Base-by-base conservation (phyloP, 2,113 vertebrate genomes). In the Rhinopomastus cyanomelas region DNA sequence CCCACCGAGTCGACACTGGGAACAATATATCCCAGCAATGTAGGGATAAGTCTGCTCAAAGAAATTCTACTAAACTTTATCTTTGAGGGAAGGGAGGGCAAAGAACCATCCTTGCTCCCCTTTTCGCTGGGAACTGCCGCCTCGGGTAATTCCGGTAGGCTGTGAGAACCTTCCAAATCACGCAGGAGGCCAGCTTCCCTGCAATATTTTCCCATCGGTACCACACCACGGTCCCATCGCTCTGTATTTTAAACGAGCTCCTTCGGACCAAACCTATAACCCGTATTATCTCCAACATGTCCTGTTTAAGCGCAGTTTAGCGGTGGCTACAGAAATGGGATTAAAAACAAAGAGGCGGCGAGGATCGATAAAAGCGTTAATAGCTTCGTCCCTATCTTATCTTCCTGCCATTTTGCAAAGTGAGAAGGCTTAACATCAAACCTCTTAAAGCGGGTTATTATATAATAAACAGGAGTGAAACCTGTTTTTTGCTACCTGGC, bases 371-470 rank as follows among this genome's bases (percentile, higher is more conserved):
- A 20, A 37, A 2, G 34, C 55, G 59, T 82, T 95, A 93, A 94
- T 96, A 93, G 94, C 74, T 53, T 57, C 21, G 12, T 37, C 83
- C 87, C 84, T 94, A 92, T 95, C 92, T 96, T 96, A 92, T 95
- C 85, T 95, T 51, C 37, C 79, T 89, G 88, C 55, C 87, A 73
- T 89, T 93, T 92, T 93, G 86, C 83, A 65, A 93, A 90, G 94
- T 84, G 87, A 89, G 83, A 62, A 78, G 74, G 48, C 81, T 92
- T 81, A 85, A 34, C 91, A 66, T 82, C 44, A 91, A 93, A 73
- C 79, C 91, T 62, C 59, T 94, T 89, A 88, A 72, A 87, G 49
- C 52, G 44, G 36, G 73, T 88, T 89, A 88, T 85, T 86, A 76
- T 90, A 95, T 91, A 82, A 95, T 86, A 94, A 95, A 92, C 81